These are phyloP conservation scores for Tetrax tetrax DNA, from an alignment of 2,113 vertebrate species.

Conservation along the genomic window DNA sequence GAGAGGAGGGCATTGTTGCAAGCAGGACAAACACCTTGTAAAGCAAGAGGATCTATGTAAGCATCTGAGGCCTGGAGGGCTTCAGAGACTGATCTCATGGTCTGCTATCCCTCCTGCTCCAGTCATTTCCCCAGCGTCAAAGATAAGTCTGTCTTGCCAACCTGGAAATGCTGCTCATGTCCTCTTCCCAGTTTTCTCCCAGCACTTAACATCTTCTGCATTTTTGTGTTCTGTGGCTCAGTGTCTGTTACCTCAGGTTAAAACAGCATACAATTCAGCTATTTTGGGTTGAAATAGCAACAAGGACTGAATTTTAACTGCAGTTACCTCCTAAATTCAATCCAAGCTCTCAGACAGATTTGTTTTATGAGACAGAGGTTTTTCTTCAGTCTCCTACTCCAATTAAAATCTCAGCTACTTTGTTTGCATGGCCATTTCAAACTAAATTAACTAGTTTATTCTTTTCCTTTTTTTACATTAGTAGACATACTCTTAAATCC, in stretches of 20 bases:
- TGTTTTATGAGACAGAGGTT: neutral
- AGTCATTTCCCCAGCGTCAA: neutral
- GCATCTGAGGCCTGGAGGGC: neutral
- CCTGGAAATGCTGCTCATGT: neutral
- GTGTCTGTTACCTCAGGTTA: neutral
- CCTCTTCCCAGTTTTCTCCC: neutral
- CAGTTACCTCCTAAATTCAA: constrained; percentile 5
- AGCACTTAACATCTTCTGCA: neutral
- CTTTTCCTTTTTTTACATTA: neutral
- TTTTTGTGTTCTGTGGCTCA: neutral
- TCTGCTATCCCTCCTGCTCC: neutral
- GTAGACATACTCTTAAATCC: neutral
- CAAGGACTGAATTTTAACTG: neutral
- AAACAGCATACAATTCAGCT: neutral
- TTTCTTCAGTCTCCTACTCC: constrained; percentile 8
- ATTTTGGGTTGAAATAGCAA: neutral
- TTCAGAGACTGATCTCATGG: neutral
- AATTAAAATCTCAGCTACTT: constrained; percentile 22
- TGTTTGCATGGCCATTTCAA: neutral
- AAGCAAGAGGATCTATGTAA: neutral
- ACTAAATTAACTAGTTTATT: neutral
- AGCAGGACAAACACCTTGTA: neutral
- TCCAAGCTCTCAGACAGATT: neutral
- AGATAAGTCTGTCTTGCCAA: neutral
- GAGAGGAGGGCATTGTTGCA: neutral